phyloP scores from a whole-genome alignment of 2,888 invertebrate genomes.

The Chrysolina americana region DNA sequence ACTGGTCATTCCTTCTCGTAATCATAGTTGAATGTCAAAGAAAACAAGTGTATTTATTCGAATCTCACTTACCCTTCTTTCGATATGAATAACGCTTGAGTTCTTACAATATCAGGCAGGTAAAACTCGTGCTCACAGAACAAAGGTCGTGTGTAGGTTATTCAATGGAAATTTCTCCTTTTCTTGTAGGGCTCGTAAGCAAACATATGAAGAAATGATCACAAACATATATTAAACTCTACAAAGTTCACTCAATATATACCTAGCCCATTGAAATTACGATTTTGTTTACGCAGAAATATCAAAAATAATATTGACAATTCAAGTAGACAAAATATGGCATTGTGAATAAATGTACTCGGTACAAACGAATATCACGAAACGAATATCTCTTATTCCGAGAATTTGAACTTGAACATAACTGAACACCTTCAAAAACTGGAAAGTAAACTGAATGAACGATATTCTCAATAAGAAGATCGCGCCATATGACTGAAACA shows the following conservation, averaged over 20 bases:
- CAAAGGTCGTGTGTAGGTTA: conserved; percentile 7
- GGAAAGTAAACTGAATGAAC: too few relatives aligned
- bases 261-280: too few relatives aligned
- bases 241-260: too few relatives aligned
- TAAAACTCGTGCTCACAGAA: background rate
- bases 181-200: background rate
- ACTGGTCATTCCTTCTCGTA: background rate
- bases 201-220: background rate
- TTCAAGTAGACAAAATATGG: too few relatives aligned
- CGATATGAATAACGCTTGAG: background rate
- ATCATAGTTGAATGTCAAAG: background rate
- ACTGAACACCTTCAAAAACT: too few relatives aligned
- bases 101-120: background rate
- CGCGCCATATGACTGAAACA: too few relatives aligned
- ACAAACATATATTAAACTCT: background rate
- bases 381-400: too few relatives aligned
- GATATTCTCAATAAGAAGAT: too few relatives aligned
- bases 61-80: background rate
- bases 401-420: too few relatives aligned
- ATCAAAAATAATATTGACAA: background rate
- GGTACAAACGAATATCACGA: too few relatives aligned
- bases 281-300: too few relatives aligned
- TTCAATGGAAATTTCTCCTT: background rate
- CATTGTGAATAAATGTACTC: too few relatives aligned
- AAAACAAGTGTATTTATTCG: conserved; percentile 1